Evolutionary conservation across 2,888 invertebrate species (phyloP).

Genomic region (Anoncus sp.): DNA sequence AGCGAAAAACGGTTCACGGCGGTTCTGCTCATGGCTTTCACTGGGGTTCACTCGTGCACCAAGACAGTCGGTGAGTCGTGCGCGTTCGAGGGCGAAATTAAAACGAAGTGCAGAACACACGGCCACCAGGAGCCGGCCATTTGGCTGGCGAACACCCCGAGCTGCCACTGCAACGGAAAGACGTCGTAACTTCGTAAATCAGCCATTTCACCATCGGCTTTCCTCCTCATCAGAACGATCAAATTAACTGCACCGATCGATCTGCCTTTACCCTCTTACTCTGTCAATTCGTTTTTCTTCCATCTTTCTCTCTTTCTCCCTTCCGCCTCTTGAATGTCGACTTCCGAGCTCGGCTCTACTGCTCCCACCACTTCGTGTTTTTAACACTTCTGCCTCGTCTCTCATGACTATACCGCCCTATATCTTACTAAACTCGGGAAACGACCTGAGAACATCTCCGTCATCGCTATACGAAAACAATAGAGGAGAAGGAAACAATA

Average conservation of each 20-base stretch:
- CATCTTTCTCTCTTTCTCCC: slow-evolving; percentile 8
- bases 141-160: slow-evolving; percentile 37
- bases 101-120: slow-evolving; percentile 62
- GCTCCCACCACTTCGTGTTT: neutral
- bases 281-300: slow-evolving; percentile 10
- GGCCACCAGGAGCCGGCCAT: slow-evolving; percentile 29
- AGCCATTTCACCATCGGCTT: slow-evolving; percentile 50
- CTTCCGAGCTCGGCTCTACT: slow-evolving; percentile 41
- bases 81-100: slow-evolving; percentile 64
- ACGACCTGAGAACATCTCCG: slow-evolving; percentile 21
- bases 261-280: slow-evolving; percentile 31
- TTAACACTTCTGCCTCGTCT: slow-evolving; percentile 18
- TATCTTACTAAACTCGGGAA: slow-evolving; percentile 18
- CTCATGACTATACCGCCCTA: slow-evolving; percentile 8
- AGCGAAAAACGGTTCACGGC: slow-evolving; percentile 27
- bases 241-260: slow-evolving; percentile 62
- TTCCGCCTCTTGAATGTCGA: slow-evolving; percentile 28
- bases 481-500: slow-evolving; percentile 26
- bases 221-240: slow-evolving; percentile 54
- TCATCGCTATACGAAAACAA: slow-evolving; percentile 11
- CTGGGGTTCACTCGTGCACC: slow-evolving; percentile 18
- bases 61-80: slow-evolving; percentile 42
- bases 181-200: slow-evolving; percentile 61
- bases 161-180: slow-evolving; percentile 54
- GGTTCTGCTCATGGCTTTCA: slow-evolving; percentile 18